Evolutionary conservation across 2,888 invertebrate genomes (phyloP).

Genomic region (Ophion costatus): DNA sequence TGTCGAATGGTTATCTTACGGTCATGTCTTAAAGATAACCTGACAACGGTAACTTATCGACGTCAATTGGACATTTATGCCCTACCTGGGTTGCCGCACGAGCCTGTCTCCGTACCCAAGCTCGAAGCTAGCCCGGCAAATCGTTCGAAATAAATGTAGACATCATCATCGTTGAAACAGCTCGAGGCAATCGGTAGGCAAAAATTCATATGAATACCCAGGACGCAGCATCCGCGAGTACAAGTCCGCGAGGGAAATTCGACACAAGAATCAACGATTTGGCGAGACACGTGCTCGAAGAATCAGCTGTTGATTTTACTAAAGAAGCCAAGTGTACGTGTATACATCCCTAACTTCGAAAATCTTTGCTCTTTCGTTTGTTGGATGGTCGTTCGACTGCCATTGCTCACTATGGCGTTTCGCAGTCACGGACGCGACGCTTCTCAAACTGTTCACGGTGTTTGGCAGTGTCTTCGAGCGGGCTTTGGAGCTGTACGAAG

Average conservation of each 20-base stretch:
- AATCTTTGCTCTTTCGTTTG: background rate
- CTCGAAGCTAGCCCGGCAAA: constrained; percentile 13
- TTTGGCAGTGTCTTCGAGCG: constrained; percentile 86
- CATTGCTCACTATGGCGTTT: constrained; percentile 23
- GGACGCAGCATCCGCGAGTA: constrained; percentile 28
- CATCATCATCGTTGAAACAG: background rate
- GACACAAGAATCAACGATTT: constrained; percentile 66
- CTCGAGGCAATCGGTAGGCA: background rate
- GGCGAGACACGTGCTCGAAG: constrained; percentile 70
- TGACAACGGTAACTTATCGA: too few relatives aligned
- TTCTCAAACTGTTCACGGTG: constrained; percentile 85
- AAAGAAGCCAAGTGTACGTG: constrained; percentile 75
- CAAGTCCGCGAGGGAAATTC: constrained; percentile 33
- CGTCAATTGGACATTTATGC: too few relatives aligned
- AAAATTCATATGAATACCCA: constrained; percentile 49
- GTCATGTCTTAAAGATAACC: too few relatives aligned
- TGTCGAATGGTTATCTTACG: too few relatives aligned
- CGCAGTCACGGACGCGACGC: constrained; percentile 86
- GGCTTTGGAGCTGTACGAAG: constrained; percentile 87
- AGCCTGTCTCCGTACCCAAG: background rate
- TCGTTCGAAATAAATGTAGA: constrained; percentile 19
- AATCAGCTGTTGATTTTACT: constrained; percentile 72
- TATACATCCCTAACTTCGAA: constrained; percentile 16
- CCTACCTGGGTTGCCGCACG: background rate
- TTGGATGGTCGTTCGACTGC: background rate